A percentile compares a stretch with the other conserved stretches of the same genome.
Conservation (phyloP, 2,888 invertebrate species). For the Muscina levida region DNA sequence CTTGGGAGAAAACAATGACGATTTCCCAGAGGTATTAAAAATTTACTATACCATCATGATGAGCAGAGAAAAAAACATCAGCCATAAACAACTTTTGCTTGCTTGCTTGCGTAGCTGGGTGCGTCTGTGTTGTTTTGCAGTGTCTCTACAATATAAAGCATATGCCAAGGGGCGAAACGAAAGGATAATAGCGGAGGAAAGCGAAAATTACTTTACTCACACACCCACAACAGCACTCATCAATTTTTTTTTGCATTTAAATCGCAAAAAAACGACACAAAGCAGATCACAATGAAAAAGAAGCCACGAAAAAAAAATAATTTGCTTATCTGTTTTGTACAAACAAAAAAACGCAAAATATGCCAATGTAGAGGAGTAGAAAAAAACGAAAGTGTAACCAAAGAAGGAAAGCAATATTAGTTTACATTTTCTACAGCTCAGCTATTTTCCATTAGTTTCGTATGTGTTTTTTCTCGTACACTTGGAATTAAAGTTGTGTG, state of each 20-base stretch:
- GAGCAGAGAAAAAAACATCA: slow-evolving; percentile 30
- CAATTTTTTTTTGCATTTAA: slow-evolving; percentile 13
- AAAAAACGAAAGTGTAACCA: slow-evolving; percentile 1
- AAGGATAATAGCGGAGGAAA: slow-evolving; percentile 45
- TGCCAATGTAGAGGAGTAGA: neutral
- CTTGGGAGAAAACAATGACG: slow-evolving; percentile 51
- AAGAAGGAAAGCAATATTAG: slow-evolving; percentile 2
- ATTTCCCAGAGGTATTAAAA: slow-evolving; percentile 63
- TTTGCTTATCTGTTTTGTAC: slow-evolving; percentile 43
- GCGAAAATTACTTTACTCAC: slow-evolving; percentile 19
- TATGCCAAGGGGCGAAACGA: slow-evolving; percentile 59
- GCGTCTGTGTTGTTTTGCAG: slow-evolving; percentile 5
- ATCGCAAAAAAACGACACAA: slow-evolving; percentile 45
- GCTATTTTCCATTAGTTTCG: slow-evolving; percentile 2
- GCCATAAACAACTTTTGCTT: slow-evolving; percentile 9
- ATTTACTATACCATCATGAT: slow-evolving; percentile 62
- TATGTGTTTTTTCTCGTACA: neutral
- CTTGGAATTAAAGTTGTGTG: no score
- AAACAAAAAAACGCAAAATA: slow-evolving; percentile 15
- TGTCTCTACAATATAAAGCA: slow-evolving; percentile 51
- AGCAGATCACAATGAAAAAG: slow-evolving; percentile 21
- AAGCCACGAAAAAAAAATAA: slow-evolving; percentile 8
- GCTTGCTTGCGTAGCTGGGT: slow-evolving; percentile 10
- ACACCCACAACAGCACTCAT: slow-evolving; percentile 37
- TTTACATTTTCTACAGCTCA: neutral